Evolutionary conservation across 2,797 vertebrate species (phyloP), one percentile per base, ranked within the genome.

Genomic region (Acipenser oxyrinchus): DNA sequence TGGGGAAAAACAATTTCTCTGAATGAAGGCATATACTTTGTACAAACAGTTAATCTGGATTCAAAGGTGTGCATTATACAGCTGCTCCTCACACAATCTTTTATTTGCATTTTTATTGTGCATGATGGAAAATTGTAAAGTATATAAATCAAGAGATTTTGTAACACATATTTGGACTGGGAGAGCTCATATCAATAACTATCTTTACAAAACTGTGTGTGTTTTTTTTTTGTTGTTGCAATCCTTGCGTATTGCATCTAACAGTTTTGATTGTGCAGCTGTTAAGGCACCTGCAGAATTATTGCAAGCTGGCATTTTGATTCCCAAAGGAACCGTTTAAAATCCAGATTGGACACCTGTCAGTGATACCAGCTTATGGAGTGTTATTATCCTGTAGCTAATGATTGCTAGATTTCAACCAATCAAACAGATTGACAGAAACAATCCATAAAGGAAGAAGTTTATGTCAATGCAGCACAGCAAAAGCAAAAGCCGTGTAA

Each of bases 271-370:
- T 86, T 87, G 81, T 87, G 84, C 85, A 90, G 91, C 89, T 93
- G 90, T 76, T 84, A 80, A 79, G 78, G 86, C 85, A 93, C 89
- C 86, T 90, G 88, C 86, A 87, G 75, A 79, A 89, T 89, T 89
- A 83, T 84, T 90, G 87, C 85, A 92, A 93, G 84, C 85, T 89
- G 86, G 85, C 84, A 86, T 88, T 92, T 88, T 85, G 81, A 83
- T 87, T 91, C 83, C 82, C 80, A 73, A 80, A 87, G 84, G 78
- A 78, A 80, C 85, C 83, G 87, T 92, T 91, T 92, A 87, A 90
- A 92, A 86, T 87, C 90, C 84, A 91, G 85, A 92, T 91, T 87
- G 89, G 88, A 83, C 82, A 91, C 89, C 88, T 91, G 87, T 89
- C 90, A 91, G 83, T 89, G 86, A 73, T 79, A 78, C 79, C 75